These are phyloP conservation scores for Colletes latitarsis DNA, from an alignment of 1,140 invertebrate genomes.

Conservation along the genomic window DNA sequence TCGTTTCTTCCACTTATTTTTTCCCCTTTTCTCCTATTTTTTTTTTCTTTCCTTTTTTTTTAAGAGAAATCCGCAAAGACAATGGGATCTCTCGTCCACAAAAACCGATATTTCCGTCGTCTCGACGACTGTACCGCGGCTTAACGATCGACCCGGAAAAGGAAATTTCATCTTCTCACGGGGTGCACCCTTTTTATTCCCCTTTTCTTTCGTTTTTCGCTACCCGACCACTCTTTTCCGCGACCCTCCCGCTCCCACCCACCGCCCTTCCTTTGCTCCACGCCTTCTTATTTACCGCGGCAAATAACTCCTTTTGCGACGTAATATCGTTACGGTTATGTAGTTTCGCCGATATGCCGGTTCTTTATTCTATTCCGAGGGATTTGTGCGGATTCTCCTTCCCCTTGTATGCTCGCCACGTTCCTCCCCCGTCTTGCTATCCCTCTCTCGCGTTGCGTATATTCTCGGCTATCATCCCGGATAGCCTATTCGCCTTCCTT, in stretches of 20 bases:
- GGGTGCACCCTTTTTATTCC: slow-evolving; percentile 41
- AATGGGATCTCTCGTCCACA: slow-evolving; percentile 53
- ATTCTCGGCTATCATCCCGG: slow-evolving; percentile 38
- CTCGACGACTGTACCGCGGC: slow-evolving; percentile 45
- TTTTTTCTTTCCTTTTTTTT: not conserved
- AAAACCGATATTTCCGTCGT: slow-evolving; percentile 65
- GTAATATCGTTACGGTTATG: slow-evolving; percentile 58
- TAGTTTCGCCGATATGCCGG: slow-evolving; percentile 51
- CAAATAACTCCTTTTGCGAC: slow-evolving; percentile 54
- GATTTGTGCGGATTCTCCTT: slow-evolving; percentile 33
- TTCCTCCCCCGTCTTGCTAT: slow-evolving; percentile 8
- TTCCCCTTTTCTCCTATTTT: not conserved
- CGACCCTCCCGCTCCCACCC: too few relatives aligned
- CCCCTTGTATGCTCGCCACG: slow-evolving; percentile 39
- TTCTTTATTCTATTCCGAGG: slow-evolving; percentile 48
- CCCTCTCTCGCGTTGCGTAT: not conserved
- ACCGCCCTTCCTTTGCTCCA: slow-evolving; percentile 1
- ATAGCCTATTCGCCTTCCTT: slow-evolving; percentile 43
- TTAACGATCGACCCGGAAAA: slow-evolving; percentile 61
- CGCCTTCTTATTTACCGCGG: slow-evolving; percentile 46
- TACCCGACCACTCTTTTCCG: slow-evolving; percentile 15
- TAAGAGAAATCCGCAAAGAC: slow-evolving; percentile 47
- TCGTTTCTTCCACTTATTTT: not conserved
- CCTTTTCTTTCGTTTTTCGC: slow-evolving; percentile 18
- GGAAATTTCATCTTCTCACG: slow-evolving; percentile 64